Evolutionary conservation across 2,113 vertebrate genomes (phyloP).

Genomic region (Cisticola juncidis): DNA sequence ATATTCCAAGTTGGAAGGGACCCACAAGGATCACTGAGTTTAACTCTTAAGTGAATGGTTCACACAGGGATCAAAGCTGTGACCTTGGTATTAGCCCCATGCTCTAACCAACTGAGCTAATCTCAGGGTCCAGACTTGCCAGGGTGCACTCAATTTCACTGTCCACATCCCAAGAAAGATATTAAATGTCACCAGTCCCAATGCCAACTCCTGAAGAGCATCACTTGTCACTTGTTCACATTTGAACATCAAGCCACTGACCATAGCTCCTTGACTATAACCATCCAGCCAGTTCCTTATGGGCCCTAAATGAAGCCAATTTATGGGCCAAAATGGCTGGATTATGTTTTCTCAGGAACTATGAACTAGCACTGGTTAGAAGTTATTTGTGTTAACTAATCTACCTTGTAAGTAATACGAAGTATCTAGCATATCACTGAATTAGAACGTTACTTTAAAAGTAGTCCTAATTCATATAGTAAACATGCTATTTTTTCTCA

Average conservation of each 20-base stretch:
- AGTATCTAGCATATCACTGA: not conserved
- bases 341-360: not conserved
- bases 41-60: not conserved
- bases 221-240: not conserved
- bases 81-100: not conserved
- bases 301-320: not conserved
- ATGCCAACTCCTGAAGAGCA: not conserved
- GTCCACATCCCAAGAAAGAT: not conserved
- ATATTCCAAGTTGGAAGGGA: not conserved
- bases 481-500: not conserved
- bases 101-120: not conserved
- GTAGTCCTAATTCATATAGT: not conserved
- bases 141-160: not conserved
- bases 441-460: not conserved
- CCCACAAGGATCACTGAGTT: not conserved
- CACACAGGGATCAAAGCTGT: not conserved
- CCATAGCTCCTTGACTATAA: not conserved
- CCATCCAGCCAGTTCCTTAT: not conserved
- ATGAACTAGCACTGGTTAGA: not conserved
- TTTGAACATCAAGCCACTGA: not conserved
- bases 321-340: not conserved
- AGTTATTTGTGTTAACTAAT: not conserved
- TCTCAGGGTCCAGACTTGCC: not conserved
- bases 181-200: not conserved
- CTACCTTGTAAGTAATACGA: not conserved